Base-by-base conservation (phyloP, 2,797 vertebrate species). In the Ctenosaura bakeri region DNA sequence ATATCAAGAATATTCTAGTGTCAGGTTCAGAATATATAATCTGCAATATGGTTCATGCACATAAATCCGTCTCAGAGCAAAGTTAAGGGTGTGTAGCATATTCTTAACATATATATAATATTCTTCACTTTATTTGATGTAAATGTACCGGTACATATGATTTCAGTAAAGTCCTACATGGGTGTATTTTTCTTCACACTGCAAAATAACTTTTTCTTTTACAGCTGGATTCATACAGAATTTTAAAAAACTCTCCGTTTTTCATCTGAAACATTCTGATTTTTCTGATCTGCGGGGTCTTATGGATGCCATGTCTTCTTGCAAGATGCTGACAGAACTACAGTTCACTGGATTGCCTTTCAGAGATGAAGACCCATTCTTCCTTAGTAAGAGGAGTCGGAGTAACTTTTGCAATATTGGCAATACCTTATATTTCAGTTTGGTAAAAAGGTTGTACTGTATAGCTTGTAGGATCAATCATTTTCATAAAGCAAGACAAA, bases 301-400 rank as follows among this genome's bases (percentile, higher is more conserved):
- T 56, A 83, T 94, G 88, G 83, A 78, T 83, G 74, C 52, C 83
- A 84, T 95, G 80, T 89, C 92, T 92, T 93, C 91, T 29, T 88
- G 90, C 86, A 94, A 93, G 87, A 94, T 94, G 92, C 85, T 95
- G n/a, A 77, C 85, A 85, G 92, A 95, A 91, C 90, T 95, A 64
- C 85, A 78, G 1, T 71, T 96, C 87, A 93, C 46, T 74, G 91
- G 69, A 59, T 42, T 1, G 29, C 91, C 89, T 92, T 92, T 96
- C 74, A 13, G 84, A 79, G 50, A 88, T 3, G 0, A 0, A 66
- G 80, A 87, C n/a, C 77, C 91, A 4, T 12, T 80, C 73, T 71
- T 32, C 78, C 84, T 92, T 50, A 71, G 93, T 94, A 93, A 74
- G 89, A 66, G 9, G 38, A 38, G 9, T 54, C 50, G 69, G 54